Evolutionary conservation across 2,888 invertebrate species (phyloP).

Genomic region (Caenorhabditis drosophilae): DNA sequence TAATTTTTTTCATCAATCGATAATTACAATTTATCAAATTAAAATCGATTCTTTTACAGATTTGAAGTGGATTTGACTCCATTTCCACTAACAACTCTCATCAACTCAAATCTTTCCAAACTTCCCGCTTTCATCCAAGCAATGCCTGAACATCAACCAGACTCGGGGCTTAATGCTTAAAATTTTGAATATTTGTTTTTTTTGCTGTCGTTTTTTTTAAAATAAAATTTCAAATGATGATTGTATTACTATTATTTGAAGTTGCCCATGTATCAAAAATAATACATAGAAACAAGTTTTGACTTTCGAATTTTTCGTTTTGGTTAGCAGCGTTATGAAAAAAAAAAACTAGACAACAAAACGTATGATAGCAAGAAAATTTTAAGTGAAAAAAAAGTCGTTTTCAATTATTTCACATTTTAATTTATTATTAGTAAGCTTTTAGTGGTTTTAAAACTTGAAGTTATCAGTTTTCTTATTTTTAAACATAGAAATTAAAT

Average conservation of each 20-base stretch:
- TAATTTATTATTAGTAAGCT: too few species aligned
- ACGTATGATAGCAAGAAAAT: not conserved
- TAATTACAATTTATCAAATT: too few species aligned
- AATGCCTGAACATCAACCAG: slow-evolving; percentile 89
- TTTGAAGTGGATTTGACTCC: slow-evolving; percentile 89
- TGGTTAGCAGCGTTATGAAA: not conserved
- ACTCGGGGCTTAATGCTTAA: slow-evolving; percentile 74
- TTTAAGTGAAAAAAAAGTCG: not conserved
- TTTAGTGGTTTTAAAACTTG: too few species aligned
- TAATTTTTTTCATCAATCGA: too few species aligned
- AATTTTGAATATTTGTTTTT: slow-evolving; percentile 1
- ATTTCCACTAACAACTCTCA: slow-evolving; percentile 86
- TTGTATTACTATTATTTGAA: too few species aligned
- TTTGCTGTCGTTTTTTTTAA: not conserved
- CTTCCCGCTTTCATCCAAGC: slow-evolving; percentile 89
- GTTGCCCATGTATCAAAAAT: too few species aligned
- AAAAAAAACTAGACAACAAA: not conserved
- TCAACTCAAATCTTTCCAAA: slow-evolving; percentile 83
- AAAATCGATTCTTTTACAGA: slow-evolving; percentile 75
- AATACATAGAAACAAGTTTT: not conserved
- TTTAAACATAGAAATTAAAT: too few species aligned
- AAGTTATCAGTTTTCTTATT: too few species aligned
- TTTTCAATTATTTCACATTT: not conserved
- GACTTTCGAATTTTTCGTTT: too few species aligned
- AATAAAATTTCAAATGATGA: too few species aligned